Evolutionary conservation across 2,113 vertebrate genomes (phyloP).

Genomic region (Channa argus): DNA sequence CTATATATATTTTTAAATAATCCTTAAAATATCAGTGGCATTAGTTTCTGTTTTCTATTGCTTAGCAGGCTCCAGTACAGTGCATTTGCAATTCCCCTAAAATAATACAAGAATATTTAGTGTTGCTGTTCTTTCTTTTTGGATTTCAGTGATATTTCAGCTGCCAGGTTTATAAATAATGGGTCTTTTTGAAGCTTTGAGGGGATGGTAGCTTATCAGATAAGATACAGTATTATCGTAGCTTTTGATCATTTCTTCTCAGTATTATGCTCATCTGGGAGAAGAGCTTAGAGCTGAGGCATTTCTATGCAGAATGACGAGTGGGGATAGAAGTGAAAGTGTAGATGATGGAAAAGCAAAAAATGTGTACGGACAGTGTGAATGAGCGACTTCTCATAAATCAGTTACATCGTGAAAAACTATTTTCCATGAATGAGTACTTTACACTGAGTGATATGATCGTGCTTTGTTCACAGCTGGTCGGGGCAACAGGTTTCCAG

Average conservation of each 20-base stretch:
- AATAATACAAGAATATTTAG: slow-evolving; percentile 16
- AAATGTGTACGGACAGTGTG: slow-evolving; percentile 19
- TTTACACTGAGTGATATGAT: slow-evolving; percentile 57
- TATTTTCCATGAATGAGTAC: slow-evolving; percentile 26
- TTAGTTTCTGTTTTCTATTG: slow-evolving; percentile 8
- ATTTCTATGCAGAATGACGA: slow-evolving; percentile 17
- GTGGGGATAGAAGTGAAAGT: neutral
- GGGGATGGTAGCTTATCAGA: slow-evolving; percentile 67
- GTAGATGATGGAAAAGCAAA: slow-evolving; percentile 1
- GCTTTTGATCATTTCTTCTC: slow-evolving; percentile 59
- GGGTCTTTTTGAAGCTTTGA: slow-evolving; percentile 49
- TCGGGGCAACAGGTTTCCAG: slow-evolving; percentile 43
- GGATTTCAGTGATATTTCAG: slow-evolving; percentile 41
- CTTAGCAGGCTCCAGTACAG: slow-evolving; percentile 33
- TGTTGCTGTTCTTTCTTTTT: slow-evolving; percentile 30
- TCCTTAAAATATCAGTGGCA: slow-evolving; percentile 12
- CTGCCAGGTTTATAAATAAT: slow-evolving; percentile 31
- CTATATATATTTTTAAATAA: slow-evolving; percentile 16
- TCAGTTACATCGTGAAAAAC: slow-evolving; percentile 23
- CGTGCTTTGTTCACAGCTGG: slow-evolving; percentile 56
- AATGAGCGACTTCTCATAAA: slow-evolving; percentile 31
- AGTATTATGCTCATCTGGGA: slow-evolving; percentile 64
- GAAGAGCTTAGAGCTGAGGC: slow-evolving; percentile 18
- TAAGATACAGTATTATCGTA: slow-evolving; percentile 72
- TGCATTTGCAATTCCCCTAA: slow-evolving; percentile 6